phyloP scores from a whole-genome alignment of 1,140 invertebrate genomes.

The Macrocentrus cingulum region DNA sequence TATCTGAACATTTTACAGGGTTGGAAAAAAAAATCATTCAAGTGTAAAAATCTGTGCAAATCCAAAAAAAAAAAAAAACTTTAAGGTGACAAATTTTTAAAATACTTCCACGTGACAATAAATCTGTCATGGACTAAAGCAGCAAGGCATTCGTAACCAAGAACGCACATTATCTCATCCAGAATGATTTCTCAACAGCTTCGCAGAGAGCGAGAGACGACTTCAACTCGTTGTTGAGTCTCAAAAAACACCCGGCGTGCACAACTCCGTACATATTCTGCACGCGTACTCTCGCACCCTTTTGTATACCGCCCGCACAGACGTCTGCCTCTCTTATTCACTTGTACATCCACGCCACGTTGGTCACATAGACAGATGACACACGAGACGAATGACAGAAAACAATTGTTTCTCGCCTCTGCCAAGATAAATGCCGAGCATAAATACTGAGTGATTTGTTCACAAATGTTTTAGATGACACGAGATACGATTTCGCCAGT shows the following conservation, averaged over 20 bases:
- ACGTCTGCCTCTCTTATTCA: slow-evolving; percentile 12
- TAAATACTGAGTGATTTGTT: slow-evolving; percentile 5
- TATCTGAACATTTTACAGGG: too few species aligned
- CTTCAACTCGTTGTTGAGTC: too few species aligned
- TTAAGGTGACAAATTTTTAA: neutral
- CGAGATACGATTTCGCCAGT: slow-evolving; percentile 8
- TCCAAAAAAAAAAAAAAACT: too few species aligned
- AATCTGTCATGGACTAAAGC: slow-evolving; percentile 19
- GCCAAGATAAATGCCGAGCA: slow-evolving; percentile 3
- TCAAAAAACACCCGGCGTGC: too few species aligned
- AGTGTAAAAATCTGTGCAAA: too few species aligned
- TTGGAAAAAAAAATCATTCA: too few species aligned
- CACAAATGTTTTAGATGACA: slow-evolving; percentile 21
- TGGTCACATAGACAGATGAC: slow-evolving; percentile 12
- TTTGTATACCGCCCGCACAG: neutral
- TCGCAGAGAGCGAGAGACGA: too few species aligned
- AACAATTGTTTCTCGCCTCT: slow-evolving; percentile 12
- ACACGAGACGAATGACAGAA: slow-evolving; percentile 8
- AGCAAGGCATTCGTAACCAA: slow-evolving; percentile 22
- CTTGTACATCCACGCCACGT: slow-evolving; percentile 12
- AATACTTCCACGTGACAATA: slow-evolving; percentile 21
- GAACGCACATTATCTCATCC: slow-evolving; percentile 18
- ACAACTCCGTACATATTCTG: too few species aligned
- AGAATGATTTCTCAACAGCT: slow-evolving; percentile 14
- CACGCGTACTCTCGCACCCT: neutral